Evolutionary conservation across 1,140 invertebrate genomes (phyloP), one percentile per base, ranked within the genome.

Genomic region (Papilio helenus): DNA sequence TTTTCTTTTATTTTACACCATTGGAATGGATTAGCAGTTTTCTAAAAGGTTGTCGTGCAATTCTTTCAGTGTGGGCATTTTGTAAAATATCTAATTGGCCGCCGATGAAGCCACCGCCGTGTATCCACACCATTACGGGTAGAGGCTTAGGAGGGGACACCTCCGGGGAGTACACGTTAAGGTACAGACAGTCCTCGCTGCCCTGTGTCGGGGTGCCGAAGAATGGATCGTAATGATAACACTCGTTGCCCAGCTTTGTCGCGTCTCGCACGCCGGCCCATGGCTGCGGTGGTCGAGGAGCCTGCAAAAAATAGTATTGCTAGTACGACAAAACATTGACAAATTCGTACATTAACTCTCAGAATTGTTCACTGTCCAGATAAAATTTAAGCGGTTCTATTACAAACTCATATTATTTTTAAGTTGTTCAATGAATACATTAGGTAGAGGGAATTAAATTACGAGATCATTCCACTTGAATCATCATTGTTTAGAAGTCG

Each of bases 161-260:
- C 4, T 80, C 55, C 2, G 79, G 79, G 39, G 79, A 65, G 39
- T 80, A 76, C 20, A 80, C 42, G 26, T 80, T 80, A 20, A 80
- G 72, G 55, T 72, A 80, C 23, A 80, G 61, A 18, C 79, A 80
- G 61, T 80, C 79, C n/a, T 80, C 79, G 42, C 79, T 80, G 26
- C 79, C 72, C 16, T 79, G 46, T 1, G 49, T 58, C 49, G 46
- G 26, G 4, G 23, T 49, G 14, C 49, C 73, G 3, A 76, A 51
- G 46, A 76, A 34, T 26, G 49, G 46, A 39, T 76, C 49, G 29
- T 39, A 76, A 8, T 79, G 78, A 34, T 46, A 51, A 58, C 78
- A 79, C 8, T 72, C n/a, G 18, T 68, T 34, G 16, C 68, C 78
- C 26, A 72, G 78, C 18, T 72, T 34, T 2, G 68, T 79, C 12